Evolutionary conservation across 2,888 invertebrate genomes (phyloP).

Genomic region (Synergus japonicus): DNA sequence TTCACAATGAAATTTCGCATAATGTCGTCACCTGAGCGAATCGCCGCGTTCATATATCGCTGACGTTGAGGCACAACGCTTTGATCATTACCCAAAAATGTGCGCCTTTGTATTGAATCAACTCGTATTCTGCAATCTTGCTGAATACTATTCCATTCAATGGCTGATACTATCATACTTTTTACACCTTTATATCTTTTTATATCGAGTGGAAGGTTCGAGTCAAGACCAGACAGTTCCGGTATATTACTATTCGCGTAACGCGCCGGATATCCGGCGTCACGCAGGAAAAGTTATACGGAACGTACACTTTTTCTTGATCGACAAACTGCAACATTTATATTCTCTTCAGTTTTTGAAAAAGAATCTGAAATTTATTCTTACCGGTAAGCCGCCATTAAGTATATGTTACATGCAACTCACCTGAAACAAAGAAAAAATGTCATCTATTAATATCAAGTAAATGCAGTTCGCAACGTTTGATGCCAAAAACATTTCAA

Average conservation of each 20-base stretch:
- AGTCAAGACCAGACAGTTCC: constrained; percentile 29
- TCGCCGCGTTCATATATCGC: not conserved
- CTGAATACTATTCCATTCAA: not conserved
- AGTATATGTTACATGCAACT: too few species aligned
- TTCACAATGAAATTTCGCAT: constrained; percentile 31
- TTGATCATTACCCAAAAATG: not conserved
- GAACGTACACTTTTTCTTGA: constrained; percentile 7
- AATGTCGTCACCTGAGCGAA: constrained; percentile 32
- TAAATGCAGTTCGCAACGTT: too few species aligned
- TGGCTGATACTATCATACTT: not conserved
- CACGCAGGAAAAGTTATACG: constrained; percentile 1
- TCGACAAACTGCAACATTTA: not conserved
- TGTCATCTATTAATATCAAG: too few species aligned
- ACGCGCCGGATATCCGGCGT: constrained; percentile 30
- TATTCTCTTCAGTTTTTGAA: not conserved
- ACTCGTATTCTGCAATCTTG: not conserved
- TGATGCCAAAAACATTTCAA: too few species aligned
- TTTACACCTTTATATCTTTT: too few species aligned
- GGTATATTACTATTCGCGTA: constrained; percentile 24
- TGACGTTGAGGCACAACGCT: not conserved
- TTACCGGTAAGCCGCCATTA: too few species aligned
- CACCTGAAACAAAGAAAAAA: too few species aligned
- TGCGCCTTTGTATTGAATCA: not conserved
- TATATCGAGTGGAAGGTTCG: not conserved
- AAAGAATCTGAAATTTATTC: too few species aligned